Evolutionary conservation across 2,797 vertebrate genomes (phyloP).

Genomic region (Argyrosomus regius): DNA sequence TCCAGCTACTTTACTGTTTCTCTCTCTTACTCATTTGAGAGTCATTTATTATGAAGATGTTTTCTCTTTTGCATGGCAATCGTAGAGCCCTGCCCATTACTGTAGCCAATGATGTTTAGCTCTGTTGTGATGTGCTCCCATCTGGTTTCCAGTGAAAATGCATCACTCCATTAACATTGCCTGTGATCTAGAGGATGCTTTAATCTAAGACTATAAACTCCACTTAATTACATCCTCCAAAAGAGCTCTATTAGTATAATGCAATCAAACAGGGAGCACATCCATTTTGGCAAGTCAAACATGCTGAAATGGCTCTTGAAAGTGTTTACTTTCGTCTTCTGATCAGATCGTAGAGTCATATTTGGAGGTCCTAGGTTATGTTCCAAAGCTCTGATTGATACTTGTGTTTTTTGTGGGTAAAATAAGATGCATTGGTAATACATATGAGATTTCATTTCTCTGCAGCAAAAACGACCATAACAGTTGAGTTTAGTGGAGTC

Average conservation of each 20-base stretch:
- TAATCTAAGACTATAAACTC: constrained; percentile 90
- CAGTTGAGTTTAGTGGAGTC: constrained; percentile 54
- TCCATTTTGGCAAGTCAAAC: constrained; percentile 79
- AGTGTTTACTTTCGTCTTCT: constrained; percentile 73
- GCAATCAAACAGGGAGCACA: constrained; percentile 82
- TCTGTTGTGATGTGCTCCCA: constrained; percentile 83
- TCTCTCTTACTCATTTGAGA: constrained; percentile 45
- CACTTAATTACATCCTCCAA: constrained; percentile 88
- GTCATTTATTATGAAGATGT: constrained; percentile 60
- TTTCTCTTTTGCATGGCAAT: constrained; percentile 66
- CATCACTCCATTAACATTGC: constrained; percentile 87
- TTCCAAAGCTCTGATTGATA: constrained; percentile 54
- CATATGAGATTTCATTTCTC: constrained; percentile 40
- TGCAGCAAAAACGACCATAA: constrained; percentile 59
- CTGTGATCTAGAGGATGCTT: constrained; percentile 89
- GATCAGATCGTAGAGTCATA: constrained; percentile 71
- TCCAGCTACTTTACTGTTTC: constrained; percentile 5
- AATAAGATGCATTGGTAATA: constrained; percentile 56
- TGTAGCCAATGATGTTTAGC: constrained; percentile 73
- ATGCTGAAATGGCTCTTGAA: constrained; percentile 72
- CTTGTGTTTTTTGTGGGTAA: constrained; percentile 46
- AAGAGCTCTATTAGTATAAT: constrained; percentile 84
- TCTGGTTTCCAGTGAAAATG: constrained; percentile 87
- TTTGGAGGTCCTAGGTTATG: constrained; percentile 45
- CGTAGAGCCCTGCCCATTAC: constrained; percentile 57